Evolutionary conservation across 2,888 invertebrate genomes (phyloP).

Genomic region (Meloe dianella): DNA sequence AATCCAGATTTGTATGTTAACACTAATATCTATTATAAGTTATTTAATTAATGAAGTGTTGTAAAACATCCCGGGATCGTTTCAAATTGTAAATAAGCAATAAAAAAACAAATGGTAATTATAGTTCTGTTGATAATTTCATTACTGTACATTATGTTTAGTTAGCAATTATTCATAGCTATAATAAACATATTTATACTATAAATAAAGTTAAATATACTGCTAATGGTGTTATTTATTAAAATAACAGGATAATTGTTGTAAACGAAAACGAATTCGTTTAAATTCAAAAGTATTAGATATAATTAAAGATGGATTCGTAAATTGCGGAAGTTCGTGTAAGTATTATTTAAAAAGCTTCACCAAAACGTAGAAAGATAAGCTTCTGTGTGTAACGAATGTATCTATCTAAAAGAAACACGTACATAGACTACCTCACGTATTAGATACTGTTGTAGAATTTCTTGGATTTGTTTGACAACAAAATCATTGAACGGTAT

Average conservation of each 20-base stretch:
- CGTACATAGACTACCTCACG: constrained; percentile 38
- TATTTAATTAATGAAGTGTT: neutral
- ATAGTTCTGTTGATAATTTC: no score
- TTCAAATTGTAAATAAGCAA: neutral
- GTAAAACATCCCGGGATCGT: no score
- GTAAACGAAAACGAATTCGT: no score
- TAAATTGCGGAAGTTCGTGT: neutral
- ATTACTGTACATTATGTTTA: no score
- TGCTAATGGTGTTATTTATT: no score
- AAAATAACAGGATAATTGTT: no score
- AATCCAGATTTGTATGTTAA: neutral
- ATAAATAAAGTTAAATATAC: no score
- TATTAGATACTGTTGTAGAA: constrained; percentile 42
- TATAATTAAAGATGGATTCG: neutral
- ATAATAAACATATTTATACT: no score
- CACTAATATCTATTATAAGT: neutral
- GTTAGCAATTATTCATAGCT: no score
- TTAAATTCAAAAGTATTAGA: neutral
- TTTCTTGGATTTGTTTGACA: constrained; percentile 41
- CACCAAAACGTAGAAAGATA: neutral
- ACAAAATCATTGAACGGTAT: constrained; percentile 41
- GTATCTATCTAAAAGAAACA: constrained; percentile 29
- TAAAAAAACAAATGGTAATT: neutral
- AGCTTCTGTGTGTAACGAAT: constrained; percentile 22
- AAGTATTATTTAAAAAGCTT: neutral